Evolutionary conservation across 2,113 vertebrate genomes (phyloP).

Genomic region (Forbesichthys agassizii): DNA sequence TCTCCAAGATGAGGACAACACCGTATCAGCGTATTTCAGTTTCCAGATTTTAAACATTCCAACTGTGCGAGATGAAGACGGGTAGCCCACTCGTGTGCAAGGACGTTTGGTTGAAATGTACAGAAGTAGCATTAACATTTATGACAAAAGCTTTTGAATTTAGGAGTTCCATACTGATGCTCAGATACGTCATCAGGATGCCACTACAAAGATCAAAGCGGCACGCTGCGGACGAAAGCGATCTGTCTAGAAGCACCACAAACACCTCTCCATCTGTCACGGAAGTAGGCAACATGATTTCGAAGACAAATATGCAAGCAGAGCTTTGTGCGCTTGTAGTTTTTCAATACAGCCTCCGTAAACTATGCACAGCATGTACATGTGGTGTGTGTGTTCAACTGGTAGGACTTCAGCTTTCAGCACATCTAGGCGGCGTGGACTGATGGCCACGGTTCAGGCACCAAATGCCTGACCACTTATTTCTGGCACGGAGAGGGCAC

Average conservation of each 20-base stretch:
- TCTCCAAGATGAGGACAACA: no score
- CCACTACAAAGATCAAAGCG: not conserved
- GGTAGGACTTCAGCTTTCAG: not conserved
- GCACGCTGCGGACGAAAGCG: slow-evolving; percentile 4
- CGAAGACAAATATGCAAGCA: slow-evolving; percentile 11
- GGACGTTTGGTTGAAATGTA: no score
- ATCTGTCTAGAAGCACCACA: slow-evolving; percentile 14
- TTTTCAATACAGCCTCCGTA: no score
- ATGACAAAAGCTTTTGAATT: no score
- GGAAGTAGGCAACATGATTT: slow-evolving; percentile 34
- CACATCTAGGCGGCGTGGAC: not conserved
- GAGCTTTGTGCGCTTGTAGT: no score
- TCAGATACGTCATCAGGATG: no score
- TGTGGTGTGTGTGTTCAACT: not conserved
- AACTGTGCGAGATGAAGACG: no score
- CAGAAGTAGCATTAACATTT: no score
- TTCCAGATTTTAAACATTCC: no score
- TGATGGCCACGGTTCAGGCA: not conserved
- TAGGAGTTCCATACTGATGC: no score
- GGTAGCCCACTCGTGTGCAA: no score
- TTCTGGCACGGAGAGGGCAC: not conserved
- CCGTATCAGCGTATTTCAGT: no score
- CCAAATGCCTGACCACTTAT: not conserved
- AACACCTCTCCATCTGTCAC: not conserved
- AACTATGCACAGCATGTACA: not conserved